phyloP scores from a whole-genome alignment of 2,888 invertebrate genomes.

The Crematogaster levior region DNA sequence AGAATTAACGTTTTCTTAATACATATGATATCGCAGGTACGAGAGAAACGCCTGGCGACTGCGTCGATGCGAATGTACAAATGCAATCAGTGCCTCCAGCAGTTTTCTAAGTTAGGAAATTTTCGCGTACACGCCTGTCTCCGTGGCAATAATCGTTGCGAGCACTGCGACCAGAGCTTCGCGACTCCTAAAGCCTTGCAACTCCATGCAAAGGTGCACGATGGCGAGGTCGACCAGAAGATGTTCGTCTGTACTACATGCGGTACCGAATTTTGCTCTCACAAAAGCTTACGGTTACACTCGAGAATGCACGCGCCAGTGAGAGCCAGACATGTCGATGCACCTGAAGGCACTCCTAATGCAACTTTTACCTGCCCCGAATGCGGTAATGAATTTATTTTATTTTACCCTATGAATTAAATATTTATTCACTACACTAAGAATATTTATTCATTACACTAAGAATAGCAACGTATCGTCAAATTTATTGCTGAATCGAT shows the following conservation, averaged over 20 bases:
- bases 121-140: constrained; percentile 86
- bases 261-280: constrained; percentile 89
- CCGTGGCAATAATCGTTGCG: constrained; percentile 81
- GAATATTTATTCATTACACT: no score
- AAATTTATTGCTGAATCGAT: background rate
- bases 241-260: constrained; percentile 89
- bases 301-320: constrained; percentile 91
- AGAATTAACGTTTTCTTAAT: constrained; percentile 5
- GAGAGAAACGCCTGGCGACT: constrained; percentile 76
- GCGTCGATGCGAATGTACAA: constrained; percentile 83
- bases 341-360: constrained; percentile 82
- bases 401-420: background rate
- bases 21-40: constrained; percentile 71
- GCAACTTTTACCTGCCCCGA: constrained; percentile 82
- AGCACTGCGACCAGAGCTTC: constrained; percentile 81
- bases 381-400: constrained; percentile 78
- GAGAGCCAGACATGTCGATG: constrained; percentile 86
- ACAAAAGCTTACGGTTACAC: constrained; percentile 90
- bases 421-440: no score
- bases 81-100: constrained; percentile 86
- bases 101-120: constrained; percentile 85
- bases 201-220: constrained; percentile 88
- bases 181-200: constrained; percentile 87
- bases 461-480: background rate
- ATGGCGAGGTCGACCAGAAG: constrained; percentile 76